These are phyloP conservation scores for Campylomormyrus tamandua DNA, from an alignment of 2,113 vertebrate species.

Conservation along the genomic window DNA sequence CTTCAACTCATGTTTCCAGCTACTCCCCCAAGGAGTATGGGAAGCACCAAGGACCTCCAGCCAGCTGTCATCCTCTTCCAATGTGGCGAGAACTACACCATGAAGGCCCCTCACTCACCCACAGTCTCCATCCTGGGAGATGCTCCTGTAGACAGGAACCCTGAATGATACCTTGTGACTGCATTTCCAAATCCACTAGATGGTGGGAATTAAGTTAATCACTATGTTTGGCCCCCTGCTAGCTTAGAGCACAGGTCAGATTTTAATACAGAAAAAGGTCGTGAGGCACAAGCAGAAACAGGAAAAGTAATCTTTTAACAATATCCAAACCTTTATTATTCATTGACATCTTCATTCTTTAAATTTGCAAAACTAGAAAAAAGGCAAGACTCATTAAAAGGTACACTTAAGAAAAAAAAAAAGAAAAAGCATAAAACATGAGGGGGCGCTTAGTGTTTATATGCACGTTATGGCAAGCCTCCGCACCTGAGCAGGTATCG, in stretches of 20 bases:
- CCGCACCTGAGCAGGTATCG: neutral
- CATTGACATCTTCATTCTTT: conserved; percentile 49
- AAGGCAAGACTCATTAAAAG: conserved; percentile 15
- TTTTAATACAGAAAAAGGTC: neutral
- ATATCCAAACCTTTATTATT: conserved; percentile 62
- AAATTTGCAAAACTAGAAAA: conserved; percentile 52
- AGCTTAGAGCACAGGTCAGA: neutral
- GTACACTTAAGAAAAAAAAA: conserved; percentile 10
- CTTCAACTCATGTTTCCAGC: neutral
- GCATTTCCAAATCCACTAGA: neutral
- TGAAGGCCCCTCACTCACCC: neutral
- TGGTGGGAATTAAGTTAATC: neutral
- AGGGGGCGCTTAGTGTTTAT: conserved; percentile 38
- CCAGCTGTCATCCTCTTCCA: neutral
- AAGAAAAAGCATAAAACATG: conserved; percentile 36
- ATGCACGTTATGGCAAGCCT: conserved; percentile 27
- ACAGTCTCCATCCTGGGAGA: neutral
- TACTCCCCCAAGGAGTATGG: neutral
- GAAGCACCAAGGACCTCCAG: neutral
- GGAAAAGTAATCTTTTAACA: conserved; percentile 39
- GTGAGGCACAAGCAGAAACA: neutral
- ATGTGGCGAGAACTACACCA: neutral
- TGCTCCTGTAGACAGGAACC: neutral
- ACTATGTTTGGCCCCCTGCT: neutral
- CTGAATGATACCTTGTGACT: neutral